Base-by-base conservation (phyloP, 2,113 vertebrate species). In the Myotis lucifugus region DNA sequence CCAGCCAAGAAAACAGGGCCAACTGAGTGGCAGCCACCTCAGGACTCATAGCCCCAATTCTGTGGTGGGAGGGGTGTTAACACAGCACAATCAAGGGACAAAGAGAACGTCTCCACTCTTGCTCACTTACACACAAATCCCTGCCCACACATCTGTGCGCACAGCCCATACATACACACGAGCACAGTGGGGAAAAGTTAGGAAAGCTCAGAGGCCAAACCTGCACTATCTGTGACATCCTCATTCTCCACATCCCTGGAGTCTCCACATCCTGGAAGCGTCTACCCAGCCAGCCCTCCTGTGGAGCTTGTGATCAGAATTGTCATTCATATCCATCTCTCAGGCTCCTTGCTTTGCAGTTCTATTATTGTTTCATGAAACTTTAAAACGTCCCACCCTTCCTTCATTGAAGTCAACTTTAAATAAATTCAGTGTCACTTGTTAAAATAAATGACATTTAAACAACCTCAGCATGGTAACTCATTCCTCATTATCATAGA, bases 401-500 rank as follows among this genome's bases (percentile, higher is more conserved):
- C 95, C 86, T 96, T 97, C 96, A 96, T 95, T 96, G 96, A 93
- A 96, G 94, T 97, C 96, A 97, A 97, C 96, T 97, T 97, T 97
- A 96, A 97, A 95, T 97, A 97, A 97, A 97, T 97, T 95, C 94
- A 77, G 88, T 96, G 97, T 97, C 96, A 96, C 97, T 97, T 97
- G 97, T 97, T 97, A 97, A 97, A 97, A 97, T 97, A 97, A 97
- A 97, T 96, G 96, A 96, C 97, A 96, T 97, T 97, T 96, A 97
- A 97, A 97, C 96, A 97, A 97, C 96, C 97, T 97, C 94, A 92
- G 97, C 95, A 96, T 96, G 96, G 92, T 97, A 96, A 96, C 97
- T 96, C 95, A 95, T 96, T 91, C 91, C 97, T 97, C 96, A 97
- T 98, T 97, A 98, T 94, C 97, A 97, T 95, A 97, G 93, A 95